These are phyloP conservation scores for Bubo scandiacus DNA, from an alignment of 2,113 vertebrate genomes.

Conservation along the genomic window DNA sequence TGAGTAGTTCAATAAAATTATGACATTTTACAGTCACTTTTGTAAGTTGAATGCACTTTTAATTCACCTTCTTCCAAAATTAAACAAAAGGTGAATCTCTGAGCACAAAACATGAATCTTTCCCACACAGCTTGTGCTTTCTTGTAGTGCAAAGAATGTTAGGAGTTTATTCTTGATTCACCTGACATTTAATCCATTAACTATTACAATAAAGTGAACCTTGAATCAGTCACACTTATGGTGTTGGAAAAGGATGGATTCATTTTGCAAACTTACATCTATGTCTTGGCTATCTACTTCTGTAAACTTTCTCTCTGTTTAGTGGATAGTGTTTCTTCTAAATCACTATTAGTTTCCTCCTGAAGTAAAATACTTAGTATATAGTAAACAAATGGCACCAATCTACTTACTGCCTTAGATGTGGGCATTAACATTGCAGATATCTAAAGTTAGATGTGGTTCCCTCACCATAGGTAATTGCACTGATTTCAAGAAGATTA, in stretches of 20 bases:
- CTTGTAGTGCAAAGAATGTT: neutral
- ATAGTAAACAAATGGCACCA: neutral
- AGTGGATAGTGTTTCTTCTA: neutral
- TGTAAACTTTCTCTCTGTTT: neutral
- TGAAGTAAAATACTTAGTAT: neutral
- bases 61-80: neutral
- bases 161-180: neutral
- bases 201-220: neutral
- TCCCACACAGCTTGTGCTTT: neutral
- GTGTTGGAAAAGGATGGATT: neutral
- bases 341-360: neutral
- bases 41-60: neutral
- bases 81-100: neutral
- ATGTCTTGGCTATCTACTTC: neutral
- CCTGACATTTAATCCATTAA: neutral
- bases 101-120: neutral
- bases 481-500: neutral
- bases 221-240: neutral
- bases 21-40: neutral
- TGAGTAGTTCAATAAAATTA: neutral
- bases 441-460: neutral
- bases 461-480: neutral
- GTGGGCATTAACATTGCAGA: neutral
- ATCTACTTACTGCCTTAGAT: neutral
- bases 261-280: neutral